phyloP scores from a whole-genome alignment of 2,797 vertebrate species.

The Mastacembelus armatus region DNA sequence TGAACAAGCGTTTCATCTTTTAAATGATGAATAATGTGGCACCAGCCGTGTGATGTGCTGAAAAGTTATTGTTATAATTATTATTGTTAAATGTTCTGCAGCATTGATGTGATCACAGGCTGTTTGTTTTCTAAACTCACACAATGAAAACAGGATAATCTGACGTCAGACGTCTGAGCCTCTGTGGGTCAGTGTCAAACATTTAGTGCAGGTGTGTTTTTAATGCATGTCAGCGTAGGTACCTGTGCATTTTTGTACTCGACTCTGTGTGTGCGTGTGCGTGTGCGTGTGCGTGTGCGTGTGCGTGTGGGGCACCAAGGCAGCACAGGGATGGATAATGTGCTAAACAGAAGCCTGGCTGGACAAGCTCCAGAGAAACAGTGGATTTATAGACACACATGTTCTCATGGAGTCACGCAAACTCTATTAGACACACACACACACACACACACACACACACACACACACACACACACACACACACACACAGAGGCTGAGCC shows the following conservation, averaged over 20 bases:
- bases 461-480: constrained; percentile 3
- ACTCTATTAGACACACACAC: constrained; percentile 11
- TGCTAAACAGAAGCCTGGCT: constrained; percentile 17
- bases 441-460: background rate
- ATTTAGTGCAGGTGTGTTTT: too few species aligned
- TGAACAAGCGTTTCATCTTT: too few species aligned
- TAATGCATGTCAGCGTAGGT: too few species aligned
- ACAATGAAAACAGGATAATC: too few species aligned
- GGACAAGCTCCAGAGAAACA: constrained; percentile 26
- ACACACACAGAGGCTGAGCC: constrained; percentile 12
- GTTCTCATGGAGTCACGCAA: constrained; percentile 10
- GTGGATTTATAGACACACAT: constrained; percentile 16
- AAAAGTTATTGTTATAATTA: too few species aligned
- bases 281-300: background rate
- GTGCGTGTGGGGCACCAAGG: background rate
- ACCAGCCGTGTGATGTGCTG: background rate
- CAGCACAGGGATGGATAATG: constrained; percentile 29
- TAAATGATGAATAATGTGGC: background rate
- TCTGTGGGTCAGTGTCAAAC: too few species aligned
- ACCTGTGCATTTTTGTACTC: too few species aligned
- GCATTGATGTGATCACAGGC: background rate
- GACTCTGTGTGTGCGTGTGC: background rate
- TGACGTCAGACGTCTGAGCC: too few species aligned
- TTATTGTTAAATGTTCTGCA: too few species aligned
- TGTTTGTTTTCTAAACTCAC: too few species aligned